Percentiles rank a stretch among this genome's conserved stretches.
phyloP scores from a whole-genome alignment of 2,113 vertebrate genomes.

The Poecile atricapillus region DNA sequence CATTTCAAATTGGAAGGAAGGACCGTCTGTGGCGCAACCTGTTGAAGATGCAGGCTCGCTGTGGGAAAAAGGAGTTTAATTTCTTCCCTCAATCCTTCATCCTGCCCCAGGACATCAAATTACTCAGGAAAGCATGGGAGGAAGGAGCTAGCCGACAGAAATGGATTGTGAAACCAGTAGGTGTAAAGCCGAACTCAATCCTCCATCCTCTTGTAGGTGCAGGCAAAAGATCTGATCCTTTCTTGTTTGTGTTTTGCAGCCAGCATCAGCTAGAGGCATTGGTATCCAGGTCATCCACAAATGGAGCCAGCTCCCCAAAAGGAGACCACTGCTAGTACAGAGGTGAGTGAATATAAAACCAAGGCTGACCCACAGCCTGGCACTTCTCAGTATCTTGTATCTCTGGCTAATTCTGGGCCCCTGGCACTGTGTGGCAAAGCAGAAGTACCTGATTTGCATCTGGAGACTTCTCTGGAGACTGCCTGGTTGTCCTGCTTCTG shows the following conservation, averaged over 20 bases:
- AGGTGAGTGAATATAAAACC: constrained; percentile 76
- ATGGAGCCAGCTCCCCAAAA: constrained; percentile 95
- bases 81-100: constrained; percentile 95
- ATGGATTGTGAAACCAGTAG: constrained; percentile 98
- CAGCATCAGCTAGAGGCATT: constrained; percentile 93
- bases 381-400: neutral
- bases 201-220: neutral
- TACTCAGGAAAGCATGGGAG: constrained; percentile 91
- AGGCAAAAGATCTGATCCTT: neutral
- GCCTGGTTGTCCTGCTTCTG: neutral
- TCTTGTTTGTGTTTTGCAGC: constrained; percentile 72
- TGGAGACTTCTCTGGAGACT: neutral
- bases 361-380: neutral
- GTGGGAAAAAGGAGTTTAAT: constrained; percentile 90
- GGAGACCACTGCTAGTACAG: constrained; percentile 91
- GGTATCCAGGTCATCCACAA: constrained; percentile 98
- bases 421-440: neutral
- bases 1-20: constrained; percentile 97
- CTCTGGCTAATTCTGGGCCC: neutral
- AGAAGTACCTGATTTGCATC: neutral
- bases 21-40: constrained; percentile 95
- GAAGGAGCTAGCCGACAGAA: constrained; percentile 83
- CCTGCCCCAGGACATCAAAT: constrained; percentile 93
- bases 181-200: neutral
- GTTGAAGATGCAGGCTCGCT: constrained; percentile 89